Conservation (phyloP, 2,797 vertebrate genomes). For the Sphenopsis melanotis region DNA sequence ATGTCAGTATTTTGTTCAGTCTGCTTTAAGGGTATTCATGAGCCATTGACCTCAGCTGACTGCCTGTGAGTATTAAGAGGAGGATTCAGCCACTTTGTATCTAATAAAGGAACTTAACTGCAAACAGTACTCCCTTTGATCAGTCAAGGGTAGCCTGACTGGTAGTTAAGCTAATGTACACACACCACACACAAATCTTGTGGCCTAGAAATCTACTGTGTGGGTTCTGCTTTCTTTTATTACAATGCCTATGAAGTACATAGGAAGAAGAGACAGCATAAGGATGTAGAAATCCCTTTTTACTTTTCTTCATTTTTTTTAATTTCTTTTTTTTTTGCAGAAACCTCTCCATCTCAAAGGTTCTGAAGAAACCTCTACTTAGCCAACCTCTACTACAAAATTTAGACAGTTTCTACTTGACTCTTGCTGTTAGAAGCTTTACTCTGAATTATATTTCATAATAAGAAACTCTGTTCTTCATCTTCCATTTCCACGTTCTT, state of each 20-base stretch:
- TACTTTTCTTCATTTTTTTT: not conserved
- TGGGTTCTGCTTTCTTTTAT: not conserved
- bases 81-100: not conserved
- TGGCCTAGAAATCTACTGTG: not conserved
- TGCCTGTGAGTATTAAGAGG: not conserved
- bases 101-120: not conserved
- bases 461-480: not conserved
- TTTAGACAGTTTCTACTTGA: not conserved
- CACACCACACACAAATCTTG: fast-evolving
- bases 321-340: not conserved
- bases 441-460: not conserved
- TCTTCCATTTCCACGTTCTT: not conserved
- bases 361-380: not conserved
- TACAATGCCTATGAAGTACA: not conserved
- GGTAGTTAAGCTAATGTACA: not conserved
- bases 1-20: not conserved
- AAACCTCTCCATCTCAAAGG: not conserved
- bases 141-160: fast-evolving
- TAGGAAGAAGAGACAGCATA: not conserved
- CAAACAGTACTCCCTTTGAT: not conserved
- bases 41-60: not conserved
- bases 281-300: not conserved
- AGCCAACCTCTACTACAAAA: not conserved
- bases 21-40: not conserved
- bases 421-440: not conserved